These are phyloP conservation scores for Meliscaeva auricollis DNA, from an alignment of 2,888 invertebrate genomes.

Conservation along the genomic window DNA sequence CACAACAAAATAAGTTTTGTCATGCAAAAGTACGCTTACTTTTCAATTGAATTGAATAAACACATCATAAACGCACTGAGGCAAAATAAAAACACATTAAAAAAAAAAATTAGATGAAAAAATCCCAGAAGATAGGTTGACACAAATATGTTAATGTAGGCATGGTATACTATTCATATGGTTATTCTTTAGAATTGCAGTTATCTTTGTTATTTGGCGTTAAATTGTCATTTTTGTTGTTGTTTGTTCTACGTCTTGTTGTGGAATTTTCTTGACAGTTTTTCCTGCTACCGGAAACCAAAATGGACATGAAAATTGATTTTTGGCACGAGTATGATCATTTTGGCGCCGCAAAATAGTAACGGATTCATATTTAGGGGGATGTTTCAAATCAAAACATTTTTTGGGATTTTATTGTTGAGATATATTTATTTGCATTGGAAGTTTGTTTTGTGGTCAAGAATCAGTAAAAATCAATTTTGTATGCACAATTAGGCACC, in stretches of 20 bases:
- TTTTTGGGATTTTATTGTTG: too few species aligned
- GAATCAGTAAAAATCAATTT: too few species aligned
- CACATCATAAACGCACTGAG: slow-evolving; percentile 45
- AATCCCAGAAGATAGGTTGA: slow-evolving; percentile 35
- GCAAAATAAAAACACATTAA: not conserved
- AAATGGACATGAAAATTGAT: not conserved
- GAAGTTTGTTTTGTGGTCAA: too few species aligned
- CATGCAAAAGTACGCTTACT: slow-evolving; percentile 59
- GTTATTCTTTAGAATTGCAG: slow-evolving; percentile 9
- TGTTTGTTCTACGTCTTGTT: not conserved
- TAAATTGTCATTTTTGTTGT: slow-evolving; percentile 38
- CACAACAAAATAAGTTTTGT: slow-evolving; percentile 36
- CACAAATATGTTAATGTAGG: slow-evolving; percentile 26
- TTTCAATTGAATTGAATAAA: slow-evolving; percentile 67
- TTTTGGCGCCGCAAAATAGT: too few species aligned
- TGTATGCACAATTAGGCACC: too few species aligned
- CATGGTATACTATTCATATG: not conserved
- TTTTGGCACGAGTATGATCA: too few species aligned
- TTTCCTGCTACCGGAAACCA: not conserved
- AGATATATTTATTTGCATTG: too few species aligned
- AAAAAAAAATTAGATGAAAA: not conserved
- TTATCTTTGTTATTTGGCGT: slow-evolving; percentile 11
- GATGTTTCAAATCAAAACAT: too few species aligned
- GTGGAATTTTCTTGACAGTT: slow-evolving; percentile 9
- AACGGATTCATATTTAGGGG: too few species aligned